Base-by-base conservation (phyloP, 2,888 invertebrate genomes). In the Agrotis exclamationis region DNA sequence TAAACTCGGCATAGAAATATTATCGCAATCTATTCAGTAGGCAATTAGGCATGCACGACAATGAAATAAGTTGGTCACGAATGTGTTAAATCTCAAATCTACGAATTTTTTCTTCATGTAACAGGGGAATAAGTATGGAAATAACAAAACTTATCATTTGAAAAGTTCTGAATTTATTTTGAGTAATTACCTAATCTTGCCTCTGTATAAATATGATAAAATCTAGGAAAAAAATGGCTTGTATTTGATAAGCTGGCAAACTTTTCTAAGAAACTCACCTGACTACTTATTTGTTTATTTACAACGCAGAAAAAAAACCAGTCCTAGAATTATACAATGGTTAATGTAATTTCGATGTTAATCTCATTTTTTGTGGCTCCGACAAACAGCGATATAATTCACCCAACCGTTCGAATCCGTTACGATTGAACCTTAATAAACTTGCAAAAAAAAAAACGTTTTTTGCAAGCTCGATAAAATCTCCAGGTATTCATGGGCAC, bases 31-130 rank as follows among this genome's bases (percentile, higher is more conserved):
- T 44, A 65, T 63, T 53, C 16, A 13, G 3, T 39, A 11, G 5
- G 28, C 11, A 62, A 68, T 70, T 53, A 70, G 39, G n/a, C 60
- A 59, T 48, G 45, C 78, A 76, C 60, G 73, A 78, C 33, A 58
- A 24, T 63, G 59, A 73, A 67, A 73, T 73, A 76, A 74, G 44
- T 63, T 74, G 20, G 67, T 72, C 80, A 80, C 71, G 66, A 85
- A 68, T 67, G 24, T 69, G 54, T 63, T 74, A 62, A 39, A 54
- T 54, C 28, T 28, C 13, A 18, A 28, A 66, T 65, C 33, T 28
- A 66, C 44, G 16, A n/a, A n/a, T n/a, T n/a, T n/a, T 63, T 58
- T 54, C 7, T 44, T 3, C 13, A 18, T 11, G 13, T 16, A 16
- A 13, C 0, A 51, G 57, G 1, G 6, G 13, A 54, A 44, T 51